Evolutionary conservation across 1,140 invertebrate species (phyloP).

Genomic region (Carposina sasakii): DNA sequence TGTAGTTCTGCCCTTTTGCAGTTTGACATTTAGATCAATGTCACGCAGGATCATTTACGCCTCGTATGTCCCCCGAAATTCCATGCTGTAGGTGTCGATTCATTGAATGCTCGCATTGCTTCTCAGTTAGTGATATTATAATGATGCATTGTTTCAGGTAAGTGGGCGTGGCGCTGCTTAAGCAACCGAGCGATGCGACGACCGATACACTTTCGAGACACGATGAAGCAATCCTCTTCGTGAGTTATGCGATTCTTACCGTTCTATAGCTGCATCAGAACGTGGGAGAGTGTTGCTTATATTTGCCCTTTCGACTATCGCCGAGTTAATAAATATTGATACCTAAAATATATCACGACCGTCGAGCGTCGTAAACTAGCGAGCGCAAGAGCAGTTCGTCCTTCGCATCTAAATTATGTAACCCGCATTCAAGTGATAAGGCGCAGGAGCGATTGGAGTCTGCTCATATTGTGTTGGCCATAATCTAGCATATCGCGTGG

Average conservation of each 20-base stretch:
- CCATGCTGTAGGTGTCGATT: constrained; percentile 27
- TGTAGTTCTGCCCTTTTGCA: no score
- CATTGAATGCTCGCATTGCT: constrained; percentile 33
- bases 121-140: constrained; percentile 59
- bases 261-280: constrained; percentile 26
- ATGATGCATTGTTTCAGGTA: constrained; percentile 71
- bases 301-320: constrained; percentile 38
- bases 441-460: constrained; percentile 42
- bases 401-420: constrained; percentile 51
- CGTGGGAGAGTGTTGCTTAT: constrained; percentile 18
- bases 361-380: no score
- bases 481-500: constrained; percentile 62
- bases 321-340: no score
- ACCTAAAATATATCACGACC: no score
- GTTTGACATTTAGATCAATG: no score
- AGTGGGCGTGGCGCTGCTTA: constrained; percentile 48
- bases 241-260: constrained; percentile 47
- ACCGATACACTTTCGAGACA: constrained; percentile 48
- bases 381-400: no score
- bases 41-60: no score
- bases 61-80: constrained; percentile 8
- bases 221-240: constrained; percentile 42
- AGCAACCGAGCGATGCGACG: constrained; percentile 41
- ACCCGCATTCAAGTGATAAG: constrained; percentile 57
- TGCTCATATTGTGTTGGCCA: constrained; percentile 59